These are phyloP conservation scores for Oreochromis grahami DNA, from an alignment of 2,797 vertebrate genomes.

Conservation along the genomic window DNA sequence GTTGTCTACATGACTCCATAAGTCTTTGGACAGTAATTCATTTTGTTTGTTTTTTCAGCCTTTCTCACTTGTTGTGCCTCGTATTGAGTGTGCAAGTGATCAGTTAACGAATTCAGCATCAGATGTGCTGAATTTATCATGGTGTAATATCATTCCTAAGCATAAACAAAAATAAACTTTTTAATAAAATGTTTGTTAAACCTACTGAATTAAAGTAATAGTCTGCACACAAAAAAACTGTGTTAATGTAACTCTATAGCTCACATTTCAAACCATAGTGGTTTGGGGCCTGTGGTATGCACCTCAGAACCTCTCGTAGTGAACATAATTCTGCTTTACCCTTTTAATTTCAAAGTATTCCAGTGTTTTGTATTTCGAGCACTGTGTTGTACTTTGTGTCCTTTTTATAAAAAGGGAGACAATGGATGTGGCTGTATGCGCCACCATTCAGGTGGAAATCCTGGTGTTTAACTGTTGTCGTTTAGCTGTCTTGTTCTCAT, in stretches of 20 bases:
- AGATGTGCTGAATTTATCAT: background rate
- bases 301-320: background rate
- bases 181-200: background rate
- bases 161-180: too few relatives aligned
- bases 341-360: background rate
- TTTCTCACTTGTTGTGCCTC: background rate
- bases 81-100: background rate
- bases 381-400: background rate
- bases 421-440: accelerated
- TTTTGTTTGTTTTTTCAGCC: background rate
- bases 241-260: background rate
- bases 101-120: background rate
- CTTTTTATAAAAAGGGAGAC: background rate
- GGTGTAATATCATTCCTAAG: background rate
- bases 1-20: accelerated
- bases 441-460: background rate
- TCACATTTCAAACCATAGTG: background rate
- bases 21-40: background rate
- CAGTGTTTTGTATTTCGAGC: background rate
- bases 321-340: background rate
- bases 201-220: background rate
- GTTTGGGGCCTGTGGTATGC: background rate
- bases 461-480: background rate
- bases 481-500: background rate
- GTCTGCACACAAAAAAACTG: background rate